Base-by-base conservation (phyloP, 2,113 vertebrate species). In the Psilopsiagon aymara region DNA sequence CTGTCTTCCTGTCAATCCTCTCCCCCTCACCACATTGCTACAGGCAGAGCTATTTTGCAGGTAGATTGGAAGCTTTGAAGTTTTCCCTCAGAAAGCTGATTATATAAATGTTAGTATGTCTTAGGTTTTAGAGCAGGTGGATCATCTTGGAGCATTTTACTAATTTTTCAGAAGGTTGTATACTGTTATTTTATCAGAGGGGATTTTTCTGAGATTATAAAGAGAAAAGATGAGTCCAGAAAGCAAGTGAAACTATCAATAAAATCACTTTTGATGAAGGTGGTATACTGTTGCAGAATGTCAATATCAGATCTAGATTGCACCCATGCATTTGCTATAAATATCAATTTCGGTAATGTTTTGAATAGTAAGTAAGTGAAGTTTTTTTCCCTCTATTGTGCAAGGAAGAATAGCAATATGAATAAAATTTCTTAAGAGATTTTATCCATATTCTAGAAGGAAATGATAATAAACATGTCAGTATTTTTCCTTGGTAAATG, bases 41-140 rank as follows among this genome's bases (percentile, higher is more conserved):
- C 46, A 90, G 83, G 93, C 64, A 78, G 68, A 60, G 70, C 29
- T 57, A 44, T 92, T 96, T 93, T 87, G 49, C 92, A 94, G 88
- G 91, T 94, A 85, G 49, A 31, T 93, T 0, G 0, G 28, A 89
- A 92, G 80, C 96, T 97, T 97, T 96, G 96, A 97, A 96, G 96
- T 94, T 92, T 92, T 57, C 10, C n/a, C 18, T 76, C 31, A 74
- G 74, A 96, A 97, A 96, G 94, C 95, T 94, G 96, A 96, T 97
- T 96, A 97, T 89, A 94, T 47, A 94, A 95, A 89, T 8, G 13
- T 94, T 91, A 82, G 52, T 93, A 53, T 94, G 88, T 89, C 83
- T 95, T 91, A 49, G 57, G 46, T 74, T 96, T 94, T 94, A 95
- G 91, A 96, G 86, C n/a, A 82, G 47, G 57, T 84, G 92, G 86